A percentile compares a stretch with the other conserved stretches of the same genome.
phyloP scores from a whole-genome alignment of 2,888 invertebrate genomes.

The Miltochrista miniata region DNA sequence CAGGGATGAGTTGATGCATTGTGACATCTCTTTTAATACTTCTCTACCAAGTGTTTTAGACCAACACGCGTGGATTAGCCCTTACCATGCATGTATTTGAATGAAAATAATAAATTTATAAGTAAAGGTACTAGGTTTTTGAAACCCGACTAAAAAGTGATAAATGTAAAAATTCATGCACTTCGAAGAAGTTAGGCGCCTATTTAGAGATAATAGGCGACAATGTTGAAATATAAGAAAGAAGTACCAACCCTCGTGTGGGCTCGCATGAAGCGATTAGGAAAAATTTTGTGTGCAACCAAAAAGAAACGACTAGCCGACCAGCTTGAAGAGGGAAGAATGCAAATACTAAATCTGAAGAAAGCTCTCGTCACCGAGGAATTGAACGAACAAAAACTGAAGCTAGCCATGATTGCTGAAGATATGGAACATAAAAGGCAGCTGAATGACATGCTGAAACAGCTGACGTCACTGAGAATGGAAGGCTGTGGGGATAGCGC shows the following conservation, averaged over 20 bases:
- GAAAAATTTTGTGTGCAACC: not conserved
- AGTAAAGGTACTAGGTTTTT: not conserved
- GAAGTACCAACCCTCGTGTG: not conserved
- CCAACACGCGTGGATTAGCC: too few species aligned
- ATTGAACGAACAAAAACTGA: not conserved
- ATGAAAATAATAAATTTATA: too few species aligned
- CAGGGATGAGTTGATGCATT: too few species aligned
- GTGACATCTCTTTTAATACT: too few species aligned
- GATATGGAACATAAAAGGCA: not conserved
- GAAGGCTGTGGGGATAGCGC: not conserved
- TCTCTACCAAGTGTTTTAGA: too few species aligned
- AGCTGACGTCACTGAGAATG: not conserved
- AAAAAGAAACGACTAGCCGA: not conserved
- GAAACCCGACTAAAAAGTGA: not conserved
- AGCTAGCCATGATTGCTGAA: not conserved
- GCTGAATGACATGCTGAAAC: not conserved
- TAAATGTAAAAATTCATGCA: too few species aligned
- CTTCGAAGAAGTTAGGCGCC: too few species aligned
- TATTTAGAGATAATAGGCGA: not conserved
- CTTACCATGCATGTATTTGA: too few species aligned
- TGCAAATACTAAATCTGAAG: not conserved
- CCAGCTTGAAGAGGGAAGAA: not conserved
- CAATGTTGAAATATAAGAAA: conserved; percentile 2
- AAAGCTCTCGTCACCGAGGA: not conserved
- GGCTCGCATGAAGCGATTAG: conserved; percentile 1